Base-by-base conservation (phyloP, 1,140 invertebrate genomes). In the Sarcophaga peregrina region DNA sequence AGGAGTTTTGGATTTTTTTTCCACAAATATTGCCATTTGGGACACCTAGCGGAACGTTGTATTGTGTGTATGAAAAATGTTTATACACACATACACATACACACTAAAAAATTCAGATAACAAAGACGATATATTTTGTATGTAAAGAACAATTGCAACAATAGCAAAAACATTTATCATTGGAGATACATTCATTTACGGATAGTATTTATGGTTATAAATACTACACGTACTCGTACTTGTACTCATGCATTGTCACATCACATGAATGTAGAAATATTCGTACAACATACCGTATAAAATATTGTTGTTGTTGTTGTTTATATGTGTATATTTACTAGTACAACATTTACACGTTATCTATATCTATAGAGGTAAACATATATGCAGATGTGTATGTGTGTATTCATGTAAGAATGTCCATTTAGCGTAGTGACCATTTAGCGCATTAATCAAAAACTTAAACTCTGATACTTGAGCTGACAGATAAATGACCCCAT, bases 401-500 rank as follows among this genome's bases (percentile, higher is more conserved):
- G 0, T 58, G 4, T 58, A n/a, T 58, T 13, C 7, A 3, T 58
- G 54, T 58, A 13, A 58, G 62, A 9, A 52, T 78, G 75, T 78
- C 48, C 75, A 78, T 78, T 78, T 78, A 78, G 25, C 25, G 25
- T 37, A 37, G 25, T 37, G 25, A 37, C 25, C 25, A 37, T 37
- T 37, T 37, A 37, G 25, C 25, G 25, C 75, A 78, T 78, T 78
- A 78, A 78, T 78, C 75, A 78, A 78, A 78, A 78, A 17, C 75
- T 48, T 78, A 78, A 78, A 78, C 75, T 78, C 47, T 78, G 75
- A 78, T 78, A 78, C 48, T 78, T 78, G 75, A 78, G 75, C n/a
- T 78, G 75, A 78, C 75, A 78, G 75, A 78, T 78, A 78, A 78
- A 78, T 78, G 75, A 78, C 75, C 47, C 75, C 47, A 78, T 50